Evolutionary conservation across 37 sponge, comb jelly and placozoan species (phyloP).

Genomic region (Halisarca cf. caerulea): DNA sequence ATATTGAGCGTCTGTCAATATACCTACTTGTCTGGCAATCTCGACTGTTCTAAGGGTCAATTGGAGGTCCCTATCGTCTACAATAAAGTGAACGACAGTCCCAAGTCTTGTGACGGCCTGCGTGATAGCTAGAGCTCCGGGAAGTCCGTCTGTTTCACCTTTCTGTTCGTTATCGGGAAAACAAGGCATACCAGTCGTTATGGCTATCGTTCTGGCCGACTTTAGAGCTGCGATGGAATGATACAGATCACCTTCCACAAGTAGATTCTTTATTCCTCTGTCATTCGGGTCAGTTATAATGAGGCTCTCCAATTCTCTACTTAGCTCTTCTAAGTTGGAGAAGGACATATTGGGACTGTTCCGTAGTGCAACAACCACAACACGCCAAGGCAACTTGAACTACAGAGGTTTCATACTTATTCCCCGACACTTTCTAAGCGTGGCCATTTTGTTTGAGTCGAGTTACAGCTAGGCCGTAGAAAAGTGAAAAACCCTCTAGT

Average conservation of each 20-base stretch:
- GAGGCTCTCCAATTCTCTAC: slow-evolving; percentile 36
- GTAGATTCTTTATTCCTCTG: slow-evolving; percentile 6
- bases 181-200: slow-evolving; percentile 27
- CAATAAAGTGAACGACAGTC: background rate
- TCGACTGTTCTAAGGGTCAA: background rate
- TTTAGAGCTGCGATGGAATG: slow-evolving; percentile 66
- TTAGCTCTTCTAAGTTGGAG: too few relatives aligned
- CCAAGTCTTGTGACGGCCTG: slow-evolving; percentile 61
- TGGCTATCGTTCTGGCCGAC: slow-evolving; percentile 61
- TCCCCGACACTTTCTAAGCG: too few relatives aligned
- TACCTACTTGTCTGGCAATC: background rate
- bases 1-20: background rate
- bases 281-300: slow-evolving; percentile 69
- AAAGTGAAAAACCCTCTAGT: too few relatives aligned
- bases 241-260: slow-evolving; percentile 58
- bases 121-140: slow-evolving; percentile 71
- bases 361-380: too few relatives aligned
- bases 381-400: too few relatives aligned
- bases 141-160: slow-evolving; percentile 82
- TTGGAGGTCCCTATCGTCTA: background rate
- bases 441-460: too few relatives aligned
- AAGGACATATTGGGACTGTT: too few relatives aligned
- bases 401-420: too few relatives aligned
- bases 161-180: slow-evolving; percentile 28
- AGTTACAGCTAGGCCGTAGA: too few relatives aligned